Conservation (phyloP, 2,113 vertebrate genomes). For the Monopterus albus region DNA sequence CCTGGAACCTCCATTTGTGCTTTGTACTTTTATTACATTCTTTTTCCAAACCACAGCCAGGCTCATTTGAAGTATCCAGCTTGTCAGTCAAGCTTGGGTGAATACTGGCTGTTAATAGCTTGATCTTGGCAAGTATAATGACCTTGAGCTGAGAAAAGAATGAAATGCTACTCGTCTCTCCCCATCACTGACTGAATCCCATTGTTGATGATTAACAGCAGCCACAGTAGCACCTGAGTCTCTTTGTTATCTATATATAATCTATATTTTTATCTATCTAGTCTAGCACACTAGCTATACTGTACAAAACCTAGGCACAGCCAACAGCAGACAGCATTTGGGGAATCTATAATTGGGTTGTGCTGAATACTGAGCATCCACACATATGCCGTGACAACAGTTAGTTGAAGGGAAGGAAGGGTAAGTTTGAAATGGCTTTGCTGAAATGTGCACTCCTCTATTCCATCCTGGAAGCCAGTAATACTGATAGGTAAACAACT, state of each 20-base stretch:
- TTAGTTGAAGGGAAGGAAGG: conserved; percentile 33
- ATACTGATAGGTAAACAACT: conserved; percentile 17
- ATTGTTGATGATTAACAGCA: conserved; percentile 21
- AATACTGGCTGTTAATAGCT: conserved; percentile 40
- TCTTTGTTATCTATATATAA: conserved; percentile 18
- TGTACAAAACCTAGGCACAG: conserved; percentile 23
- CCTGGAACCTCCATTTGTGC: conserved; percentile 31
- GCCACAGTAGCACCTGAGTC: conserved; percentile 23
- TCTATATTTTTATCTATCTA: no score
- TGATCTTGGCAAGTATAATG: conserved; percentile 24
- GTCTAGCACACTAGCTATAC: conserved; percentile 14
- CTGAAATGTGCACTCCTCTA: conserved; percentile 3
- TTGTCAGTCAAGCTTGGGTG: conserved; percentile 34
- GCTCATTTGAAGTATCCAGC: conserved; percentile 20
- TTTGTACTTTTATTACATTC: conserved; percentile 23
- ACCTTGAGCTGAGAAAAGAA: conserved; percentile 38
- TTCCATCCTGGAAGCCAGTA: not conserved
- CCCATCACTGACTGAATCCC: conserved; percentile 21
- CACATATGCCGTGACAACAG: conserved; percentile 59
- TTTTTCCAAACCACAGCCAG: conserved; percentile 10
- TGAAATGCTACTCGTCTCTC: conserved; percentile 7
- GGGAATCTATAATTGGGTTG: conserved; percentile 3
- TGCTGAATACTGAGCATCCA: conserved; percentile 17
- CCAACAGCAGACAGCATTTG: not conserved
- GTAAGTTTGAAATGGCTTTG: conserved; percentile 7